These are phyloP conservation scores for Lepidostoma basale DNA, from an alignment of 1,140 invertebrate species.

Conservation along the genomic window DNA sequence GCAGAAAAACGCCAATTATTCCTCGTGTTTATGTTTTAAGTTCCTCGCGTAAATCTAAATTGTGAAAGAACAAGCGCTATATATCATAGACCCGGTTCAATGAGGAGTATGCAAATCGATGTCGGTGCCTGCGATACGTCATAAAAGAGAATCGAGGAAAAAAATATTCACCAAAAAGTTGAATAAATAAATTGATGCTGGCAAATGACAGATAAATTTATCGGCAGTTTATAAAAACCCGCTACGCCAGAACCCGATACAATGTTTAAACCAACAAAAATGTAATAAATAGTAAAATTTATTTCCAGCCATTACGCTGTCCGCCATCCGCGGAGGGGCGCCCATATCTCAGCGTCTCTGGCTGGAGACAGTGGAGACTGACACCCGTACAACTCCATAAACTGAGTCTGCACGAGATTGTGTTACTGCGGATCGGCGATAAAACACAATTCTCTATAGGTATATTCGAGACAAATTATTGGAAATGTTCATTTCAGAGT, in stretches of 20 bases:
- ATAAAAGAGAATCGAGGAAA: neutral
- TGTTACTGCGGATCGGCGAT: conserved; percentile 3
- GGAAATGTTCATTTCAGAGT: neutral
- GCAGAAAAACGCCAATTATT: conserved; percentile 20
- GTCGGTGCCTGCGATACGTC: neutral
- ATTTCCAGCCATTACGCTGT: neutral
- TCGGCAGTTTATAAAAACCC: neutral
- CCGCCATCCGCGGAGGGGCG: no score
- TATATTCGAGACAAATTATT: conserved; percentile 24
- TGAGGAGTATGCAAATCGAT: conserved; percentile 12
- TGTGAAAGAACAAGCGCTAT: conserved; percentile 7
- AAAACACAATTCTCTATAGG: conserved; percentile 1
- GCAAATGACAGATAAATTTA: conserved; percentile 15
- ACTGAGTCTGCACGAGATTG: neutral
- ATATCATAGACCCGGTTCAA: conserved; percentile 4
- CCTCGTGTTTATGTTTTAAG: conserved; percentile 4
- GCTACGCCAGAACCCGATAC: neutral
- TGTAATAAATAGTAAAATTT: conserved; percentile 8
- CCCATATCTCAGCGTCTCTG: no score
- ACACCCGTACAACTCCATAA: neutral
- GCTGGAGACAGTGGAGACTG: no score
- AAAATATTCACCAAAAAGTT: neutral
- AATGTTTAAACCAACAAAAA: conserved; percentile 5
- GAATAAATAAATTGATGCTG: conserved; percentile 2
- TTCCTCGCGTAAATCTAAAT: conserved; percentile 18